Evolutionary conservation across 2,888 invertebrate species (phyloP).

Genomic region (Rotaria macrura): DNA sequence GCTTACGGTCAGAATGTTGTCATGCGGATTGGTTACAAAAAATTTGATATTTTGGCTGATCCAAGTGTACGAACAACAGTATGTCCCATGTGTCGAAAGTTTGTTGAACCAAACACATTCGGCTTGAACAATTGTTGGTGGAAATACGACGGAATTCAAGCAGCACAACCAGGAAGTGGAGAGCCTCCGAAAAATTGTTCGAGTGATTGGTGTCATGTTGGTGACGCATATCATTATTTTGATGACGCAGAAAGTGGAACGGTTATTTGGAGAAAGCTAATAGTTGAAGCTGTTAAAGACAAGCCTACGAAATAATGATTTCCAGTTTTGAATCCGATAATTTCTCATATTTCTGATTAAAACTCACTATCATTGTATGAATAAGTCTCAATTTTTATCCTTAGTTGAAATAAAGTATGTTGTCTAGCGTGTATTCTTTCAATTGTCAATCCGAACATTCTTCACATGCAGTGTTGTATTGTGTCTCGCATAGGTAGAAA

Average conservation of each 20-base stretch:
- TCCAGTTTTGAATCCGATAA: no score
- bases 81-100: neutral
- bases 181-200: neutral
- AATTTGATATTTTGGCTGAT: neutral
- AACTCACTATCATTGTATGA: no score
- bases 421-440: no score
- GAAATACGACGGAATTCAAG: neutral
- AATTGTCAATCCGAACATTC: no score
- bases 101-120: neutral
- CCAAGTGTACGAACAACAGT: neutral
- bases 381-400: no score
- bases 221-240: neutral
- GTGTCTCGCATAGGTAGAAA: no score
- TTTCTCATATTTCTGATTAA: no score
- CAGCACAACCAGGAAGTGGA: no score
- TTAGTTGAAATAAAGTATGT: no score
- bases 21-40: neutral
- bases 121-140: neutral
- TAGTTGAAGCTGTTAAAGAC: neutral
- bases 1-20: neutral
- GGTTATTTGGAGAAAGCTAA: neutral
- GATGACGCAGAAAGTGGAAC: neutral
- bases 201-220: neutral
- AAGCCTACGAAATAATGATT: neutral
- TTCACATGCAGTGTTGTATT: no score